phyloP scores from a whole-genome alignment of 2,888 invertebrate species.

The Spilarctia lutea region DNA sequence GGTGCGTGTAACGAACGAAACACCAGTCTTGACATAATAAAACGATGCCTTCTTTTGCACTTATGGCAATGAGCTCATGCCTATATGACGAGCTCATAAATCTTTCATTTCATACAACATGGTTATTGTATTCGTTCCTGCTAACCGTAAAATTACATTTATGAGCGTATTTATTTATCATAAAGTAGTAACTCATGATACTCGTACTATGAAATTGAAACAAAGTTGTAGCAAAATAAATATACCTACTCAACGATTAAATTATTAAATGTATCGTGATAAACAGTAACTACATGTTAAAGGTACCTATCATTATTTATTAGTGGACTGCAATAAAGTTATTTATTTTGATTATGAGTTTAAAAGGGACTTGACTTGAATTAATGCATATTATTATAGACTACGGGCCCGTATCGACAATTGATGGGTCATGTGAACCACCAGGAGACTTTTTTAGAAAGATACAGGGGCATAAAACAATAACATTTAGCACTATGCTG shows the following conservation, averaged over 20 bases:
- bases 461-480: too few species aligned
- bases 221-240: not conserved
- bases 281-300: not conserved
- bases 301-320: not conserved
- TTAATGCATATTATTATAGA: constrained; percentile 11
- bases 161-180: not conserved
- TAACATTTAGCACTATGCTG: too few species aligned
- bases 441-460: too few species aligned
- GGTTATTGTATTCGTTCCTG: not conserved
- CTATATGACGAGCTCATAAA: constrained; percentile 1
- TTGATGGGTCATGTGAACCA: too few species aligned
- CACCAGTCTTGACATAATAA: not conserved
- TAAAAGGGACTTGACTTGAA: not conserved
- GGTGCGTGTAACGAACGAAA: not conserved
- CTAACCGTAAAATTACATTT: not conserved
- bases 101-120: not conserved
- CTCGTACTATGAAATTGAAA: not conserved
- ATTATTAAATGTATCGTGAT: not conserved
- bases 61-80: constrained; percentile 1
- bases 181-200: not conserved
- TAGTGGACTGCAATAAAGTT: not conserved
- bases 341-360: not conserved
- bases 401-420: too few species aligned
- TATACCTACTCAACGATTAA: not conserved
- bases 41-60: not conserved